Evolutionary conservation across 1,140 invertebrate species (phyloP), one percentile per base, ranked within the genome.

Genomic region (Lordiphosa stackelbergi): DNA sequence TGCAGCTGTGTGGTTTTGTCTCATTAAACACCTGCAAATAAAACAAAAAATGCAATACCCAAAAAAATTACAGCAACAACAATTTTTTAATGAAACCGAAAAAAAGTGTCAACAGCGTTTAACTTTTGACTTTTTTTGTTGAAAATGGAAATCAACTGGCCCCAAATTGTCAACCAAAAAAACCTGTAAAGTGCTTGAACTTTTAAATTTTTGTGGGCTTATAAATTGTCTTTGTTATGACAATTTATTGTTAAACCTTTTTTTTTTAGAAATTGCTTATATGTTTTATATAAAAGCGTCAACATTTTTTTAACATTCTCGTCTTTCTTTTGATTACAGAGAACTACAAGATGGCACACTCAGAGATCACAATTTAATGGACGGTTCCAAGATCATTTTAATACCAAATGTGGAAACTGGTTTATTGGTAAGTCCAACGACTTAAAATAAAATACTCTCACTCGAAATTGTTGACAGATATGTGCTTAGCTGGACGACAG

Each of bases 401-500:
- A 91, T 97, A 81, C 96, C 96, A 47, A 96, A 94, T 89, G 95
- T 97, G 51, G 96, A 97, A 91, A 97, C 95, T 72, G 96, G 96
- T 88, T 90, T 97, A 74, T 89, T 97, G 93, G 96, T 97, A 91
- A 94, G 94, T 92, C 8, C 36, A 64, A 11, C 12, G 6, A 59
- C 43, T 28, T 46, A 1, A 6, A 24, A 24, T 24, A 24, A 24
- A 24, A 24, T 6, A 31, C 28, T 31, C 28, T 31, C 28, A 31
- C 28, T 31, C 2, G 7, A 31, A 31, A 31, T 31, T 31, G 28
- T 31, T 31, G 28, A 31, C 6, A 31, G 7, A 31, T 31, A 31
- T 7, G 28, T 31, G 5, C 0, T 31, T 8, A 31, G 19, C 19
- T 19, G 19, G 19, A 19, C 2, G 19, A 19, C 19, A 19, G 28